Percentiles rank a stretch among this genome's conserved stretches.
phyloP scores from a whole-genome alignment of 2,113 vertebrate species.

The Tricholaema leucomelas region DNA sequence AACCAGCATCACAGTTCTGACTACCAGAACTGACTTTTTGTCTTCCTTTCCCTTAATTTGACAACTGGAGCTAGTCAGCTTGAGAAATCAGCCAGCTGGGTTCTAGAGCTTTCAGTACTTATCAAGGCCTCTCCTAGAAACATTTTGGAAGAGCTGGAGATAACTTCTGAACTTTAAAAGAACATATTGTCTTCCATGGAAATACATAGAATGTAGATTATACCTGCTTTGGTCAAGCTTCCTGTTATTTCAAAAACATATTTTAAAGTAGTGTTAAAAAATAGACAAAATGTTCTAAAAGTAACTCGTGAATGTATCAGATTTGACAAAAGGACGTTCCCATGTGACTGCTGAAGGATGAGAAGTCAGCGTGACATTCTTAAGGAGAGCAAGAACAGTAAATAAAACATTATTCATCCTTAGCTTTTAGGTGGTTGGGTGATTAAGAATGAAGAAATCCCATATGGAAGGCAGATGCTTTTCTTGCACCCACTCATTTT shows the following conservation, averaged over 20 bases:
- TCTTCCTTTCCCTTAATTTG: conserved; percentile 48
- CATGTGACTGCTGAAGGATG: background rate
- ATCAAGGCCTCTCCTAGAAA: conserved; percentile 43
- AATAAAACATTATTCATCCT: conserved; percentile 40
- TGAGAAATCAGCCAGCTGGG: conserved; percentile 23
- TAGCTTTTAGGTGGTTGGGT: conserved; percentile 12
- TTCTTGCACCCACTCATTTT: background rate
- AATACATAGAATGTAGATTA: background rate
- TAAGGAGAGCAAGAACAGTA: conserved; percentile 6
- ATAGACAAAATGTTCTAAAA: background rate
- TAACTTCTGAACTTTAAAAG: conserved; percentile 8
- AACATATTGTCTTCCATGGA: background rate
- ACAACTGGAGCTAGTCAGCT: conserved; percentile 43
- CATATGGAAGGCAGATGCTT: conserved; percentile 43
- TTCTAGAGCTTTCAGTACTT: conserved; percentile 32
- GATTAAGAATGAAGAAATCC: conserved; percentile 10
- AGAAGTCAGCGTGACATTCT: conserved; percentile 31
- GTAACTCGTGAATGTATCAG: background rate
- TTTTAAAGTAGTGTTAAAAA: background rate
- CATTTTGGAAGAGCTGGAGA: conserved; percentile 5
- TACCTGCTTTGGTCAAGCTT: background rate
- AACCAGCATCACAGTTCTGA: conserved; percentile 43
- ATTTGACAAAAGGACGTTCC: background rate
- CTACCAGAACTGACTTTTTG: conserved; percentile 58
- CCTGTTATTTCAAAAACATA: background rate